Percentiles rank a stretch among this genome's conserved stretches.
Conservation (phyloP, 2,797 vertebrate species). For the Esox masquinongy region DNA sequence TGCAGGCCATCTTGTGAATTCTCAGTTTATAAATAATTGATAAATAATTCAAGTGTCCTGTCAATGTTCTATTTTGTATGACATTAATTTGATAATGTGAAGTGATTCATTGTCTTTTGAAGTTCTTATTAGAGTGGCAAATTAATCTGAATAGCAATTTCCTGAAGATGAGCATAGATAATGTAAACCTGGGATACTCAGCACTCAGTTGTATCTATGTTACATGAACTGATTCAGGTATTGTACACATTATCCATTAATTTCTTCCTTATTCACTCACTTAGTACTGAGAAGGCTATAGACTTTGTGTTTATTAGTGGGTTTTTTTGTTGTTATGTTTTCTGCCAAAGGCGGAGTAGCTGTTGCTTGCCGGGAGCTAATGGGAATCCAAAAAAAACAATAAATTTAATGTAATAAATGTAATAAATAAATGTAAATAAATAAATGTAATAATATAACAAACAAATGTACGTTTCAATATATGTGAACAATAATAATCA, state of each 20-base stretch:
- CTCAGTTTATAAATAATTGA: neutral
- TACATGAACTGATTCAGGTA: neutral
- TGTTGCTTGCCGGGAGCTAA: too few species aligned
- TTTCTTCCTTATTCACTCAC: neutral
- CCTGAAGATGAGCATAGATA: neutral
- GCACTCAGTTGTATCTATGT: neutral
- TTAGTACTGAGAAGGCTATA: neutral
- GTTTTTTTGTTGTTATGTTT: too few species aligned
- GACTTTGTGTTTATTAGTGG: neutral
- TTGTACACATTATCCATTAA: neutral
- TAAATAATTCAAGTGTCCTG: neutral
- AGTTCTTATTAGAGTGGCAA: neutral
- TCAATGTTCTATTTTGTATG: neutral
- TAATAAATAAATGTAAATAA: neutral
- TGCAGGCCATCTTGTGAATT: neutral
- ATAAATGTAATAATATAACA: neutral
- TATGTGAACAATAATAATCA: neutral
- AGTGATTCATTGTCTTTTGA: neutral
- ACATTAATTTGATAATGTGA: neutral
- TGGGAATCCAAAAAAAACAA: too few species aligned
- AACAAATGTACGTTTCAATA: constrained; percentile 5
- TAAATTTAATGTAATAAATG: neutral
- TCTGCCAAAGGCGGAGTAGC: too few species aligned
- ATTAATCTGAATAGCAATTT: neutral
- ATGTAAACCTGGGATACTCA: neutral